Percentiles rank a stretch among this genome's conserved stretches.
phyloP scores from a whole-genome alignment of 2,888 invertebrate species.

The Cryptus armator region DNA sequence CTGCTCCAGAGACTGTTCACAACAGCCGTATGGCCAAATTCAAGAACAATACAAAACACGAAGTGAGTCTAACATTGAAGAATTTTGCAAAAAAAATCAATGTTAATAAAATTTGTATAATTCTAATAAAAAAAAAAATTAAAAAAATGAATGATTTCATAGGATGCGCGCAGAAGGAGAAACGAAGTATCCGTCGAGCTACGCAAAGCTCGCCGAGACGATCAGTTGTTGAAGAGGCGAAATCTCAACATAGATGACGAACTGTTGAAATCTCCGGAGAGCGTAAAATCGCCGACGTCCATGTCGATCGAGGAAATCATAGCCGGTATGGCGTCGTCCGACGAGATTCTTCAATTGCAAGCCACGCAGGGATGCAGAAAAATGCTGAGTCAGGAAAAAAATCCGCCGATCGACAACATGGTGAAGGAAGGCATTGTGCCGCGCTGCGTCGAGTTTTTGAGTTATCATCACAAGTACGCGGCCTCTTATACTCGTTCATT shows the following conservation, averaged over 20 bases:
- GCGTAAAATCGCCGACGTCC: conserved; percentile 82
- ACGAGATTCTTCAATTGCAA: conserved; percentile 88
- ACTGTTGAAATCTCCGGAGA: conserved; percentile 83
- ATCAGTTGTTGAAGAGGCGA: conserved; percentile 95
- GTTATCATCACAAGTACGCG: conserved; percentile 90
- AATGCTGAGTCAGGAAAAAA: conserved; percentile 94
- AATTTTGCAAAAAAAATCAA: conserved; percentile 42
- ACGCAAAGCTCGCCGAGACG: conserved; percentile 97
- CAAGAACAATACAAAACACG: conserved; percentile 93
- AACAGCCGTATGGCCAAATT: conserved; percentile 89
- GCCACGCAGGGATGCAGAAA: conserved; percentile 95
- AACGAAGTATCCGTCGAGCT: conserved; percentile 96
- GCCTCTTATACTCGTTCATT: conserved; percentile 3
- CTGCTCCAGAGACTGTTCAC: conserved; percentile 86
- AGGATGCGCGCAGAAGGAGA: conserved; percentile 96
- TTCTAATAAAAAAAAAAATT: conserved; percentile 20
- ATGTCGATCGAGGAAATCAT: conserved; percentile 91
- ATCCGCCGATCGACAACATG: conserved; percentile 96
- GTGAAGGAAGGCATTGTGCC: conserved; percentile 94
- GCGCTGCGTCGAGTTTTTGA: conserved; percentile 92
- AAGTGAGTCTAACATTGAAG: conserved; percentile 87
- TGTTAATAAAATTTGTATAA: conserved; percentile 51
- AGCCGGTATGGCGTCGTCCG: conserved; percentile 89
- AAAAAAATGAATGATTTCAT: conserved; percentile 34
- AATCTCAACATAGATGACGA: conserved; percentile 89